Base-by-base conservation (phyloP, 2,797 vertebrate species). In the Cygnus olor region DNA sequence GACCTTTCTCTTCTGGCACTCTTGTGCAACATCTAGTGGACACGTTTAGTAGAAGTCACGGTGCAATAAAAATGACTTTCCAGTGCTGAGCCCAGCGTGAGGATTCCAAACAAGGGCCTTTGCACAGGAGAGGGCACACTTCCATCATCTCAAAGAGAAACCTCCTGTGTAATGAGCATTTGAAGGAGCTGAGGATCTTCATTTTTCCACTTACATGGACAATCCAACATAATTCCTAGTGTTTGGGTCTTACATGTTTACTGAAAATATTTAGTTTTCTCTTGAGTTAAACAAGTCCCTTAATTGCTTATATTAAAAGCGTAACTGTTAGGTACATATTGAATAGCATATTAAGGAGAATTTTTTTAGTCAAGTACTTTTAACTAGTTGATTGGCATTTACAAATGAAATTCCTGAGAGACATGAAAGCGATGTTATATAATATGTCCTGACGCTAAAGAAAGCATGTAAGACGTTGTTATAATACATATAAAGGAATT, bases 1-100 rank as follows among this genome's bases (percentile, higher is more conserved):
- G 96, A 95, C 93, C 90, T 96, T 97, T 95, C 76, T 82, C 21
- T 95, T 80, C 76, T 95, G 94, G 86, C 86, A 61, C 28, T 51
- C 56, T 85, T 60, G 24, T 64, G 77, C 68, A 58, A 18, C 40
- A 69, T 76, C 65, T 80, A 87, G 49, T 60, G 61, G 73, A 92
- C 93, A 92, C 16, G 19, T 94, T 85, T 83, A 93, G 60, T 51
- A 93, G 56, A 76, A 93, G 93, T 93, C 95, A 93, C 13, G 7
- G 79, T 89, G 96, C 84, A 81, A 58, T 65, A 66, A 72, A 92
- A 95, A 53, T 89, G 86, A 74, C 90, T 83, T 87, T 85, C 65
- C 81, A 89, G n/a, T 81, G 14, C 81, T 34, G 63, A 74, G n/a
- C 3, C 2, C 21, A 36, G 34, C 0, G 11, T 83, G 51, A 88